phyloP scores from a whole-genome alignment of 2,888 invertebrate genomes.

The Eledone cirrhosa region DNA sequence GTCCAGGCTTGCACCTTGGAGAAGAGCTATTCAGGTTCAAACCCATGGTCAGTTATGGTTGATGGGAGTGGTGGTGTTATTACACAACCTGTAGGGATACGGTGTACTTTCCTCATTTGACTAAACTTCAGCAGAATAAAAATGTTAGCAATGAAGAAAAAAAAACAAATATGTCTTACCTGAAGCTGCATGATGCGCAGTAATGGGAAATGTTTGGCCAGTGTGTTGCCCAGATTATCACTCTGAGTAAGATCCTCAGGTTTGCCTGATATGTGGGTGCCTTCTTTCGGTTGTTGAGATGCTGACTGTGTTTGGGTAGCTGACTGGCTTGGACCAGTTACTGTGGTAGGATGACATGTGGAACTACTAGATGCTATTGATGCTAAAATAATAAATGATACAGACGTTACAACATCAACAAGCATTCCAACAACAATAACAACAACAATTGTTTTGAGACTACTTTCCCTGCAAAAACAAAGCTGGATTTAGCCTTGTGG shows the following conservation, averaged over 20 bases:
- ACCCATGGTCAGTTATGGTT: too few species aligned
- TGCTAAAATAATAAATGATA: constrained; percentile 31
- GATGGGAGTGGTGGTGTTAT: too few species aligned
- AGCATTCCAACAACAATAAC: too few species aligned
- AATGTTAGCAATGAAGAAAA: too few species aligned
- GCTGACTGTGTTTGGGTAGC: constrained; percentile 31
- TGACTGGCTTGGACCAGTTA: constrained; percentile 26
- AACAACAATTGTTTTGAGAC: too few species aligned
- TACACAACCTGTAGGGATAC: too few species aligned
- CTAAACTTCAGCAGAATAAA: too few species aligned
- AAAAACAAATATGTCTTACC: constrained; percentile 39
- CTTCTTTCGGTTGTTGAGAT: constrained; percentile 34
- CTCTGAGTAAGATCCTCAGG: constrained; percentile 1
- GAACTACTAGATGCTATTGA: constrained; percentile 41
- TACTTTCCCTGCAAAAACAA: too few species aligned
- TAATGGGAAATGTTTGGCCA: constrained; percentile 51
- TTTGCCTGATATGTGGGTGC: constrained; percentile 29
- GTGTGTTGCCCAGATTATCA: constrained; percentile 35
- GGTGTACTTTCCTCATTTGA: too few species aligned
- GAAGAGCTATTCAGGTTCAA: too few species aligned
- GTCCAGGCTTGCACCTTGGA: too few species aligned
- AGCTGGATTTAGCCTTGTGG: too few species aligned
- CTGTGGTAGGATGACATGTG: constrained; percentile 37
- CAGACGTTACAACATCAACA: background rate
- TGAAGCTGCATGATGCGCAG: constrained; percentile 58